Evolutionary conservation across 2,113 vertebrate genomes (phyloP).

Genomic region (Laterallus jamaicensis): DNA sequence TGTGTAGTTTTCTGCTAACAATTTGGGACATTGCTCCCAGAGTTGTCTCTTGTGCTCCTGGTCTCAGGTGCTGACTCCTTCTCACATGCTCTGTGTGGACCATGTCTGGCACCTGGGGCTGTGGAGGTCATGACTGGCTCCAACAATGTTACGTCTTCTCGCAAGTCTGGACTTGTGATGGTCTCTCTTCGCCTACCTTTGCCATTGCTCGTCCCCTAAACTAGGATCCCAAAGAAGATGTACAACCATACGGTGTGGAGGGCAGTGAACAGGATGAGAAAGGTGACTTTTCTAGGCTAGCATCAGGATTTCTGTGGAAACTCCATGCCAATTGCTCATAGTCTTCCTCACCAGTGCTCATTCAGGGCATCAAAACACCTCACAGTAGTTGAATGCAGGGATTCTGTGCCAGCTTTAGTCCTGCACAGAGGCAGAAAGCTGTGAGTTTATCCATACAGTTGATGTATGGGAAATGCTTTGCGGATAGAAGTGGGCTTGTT

Average conservation of each 20-base stretch:
- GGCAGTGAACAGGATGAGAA: background rate
- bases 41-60: background rate
- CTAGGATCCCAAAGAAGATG: background rate
- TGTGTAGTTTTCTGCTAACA: accelerated
- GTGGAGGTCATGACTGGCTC: background rate
- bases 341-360: background rate
- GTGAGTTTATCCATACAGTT: background rate
- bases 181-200: background rate
- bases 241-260: background rate
- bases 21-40: background rate
- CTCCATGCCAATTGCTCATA: background rate
- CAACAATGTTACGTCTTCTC: background rate
- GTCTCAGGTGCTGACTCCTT: background rate
- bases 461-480: background rate
- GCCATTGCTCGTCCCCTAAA: background rate
- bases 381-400: background rate
- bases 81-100: background rate
- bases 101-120: accelerated
- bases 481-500: background rate
- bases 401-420: background rate
- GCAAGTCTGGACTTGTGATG: background rate
- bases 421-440: background rate
- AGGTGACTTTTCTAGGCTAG: background rate
- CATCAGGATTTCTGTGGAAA: background rate
- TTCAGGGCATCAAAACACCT: background rate